A percentile compares a stretch with the other conserved stretches of the same genome.
Conservation (phyloP, 30 jellyfish, hydroid and myxozoan genomes). For the Chironex yamaguchii region DNA sequence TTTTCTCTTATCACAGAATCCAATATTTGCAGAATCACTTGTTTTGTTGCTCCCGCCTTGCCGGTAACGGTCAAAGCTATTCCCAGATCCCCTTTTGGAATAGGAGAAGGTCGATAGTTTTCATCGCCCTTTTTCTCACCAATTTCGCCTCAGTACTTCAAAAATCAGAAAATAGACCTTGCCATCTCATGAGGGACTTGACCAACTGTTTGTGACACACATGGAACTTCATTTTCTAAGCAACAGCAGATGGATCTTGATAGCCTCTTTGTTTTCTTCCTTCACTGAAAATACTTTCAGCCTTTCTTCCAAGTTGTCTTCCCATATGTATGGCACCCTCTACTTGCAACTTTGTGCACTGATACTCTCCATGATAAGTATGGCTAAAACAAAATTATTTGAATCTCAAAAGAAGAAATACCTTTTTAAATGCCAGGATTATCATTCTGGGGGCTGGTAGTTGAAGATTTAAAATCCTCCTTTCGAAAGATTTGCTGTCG, state of each 20-base stretch:
- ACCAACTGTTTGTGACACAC: slow-evolving; percentile 45
- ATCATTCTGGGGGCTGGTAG: not conserved
- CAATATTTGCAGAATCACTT: too few species aligned
- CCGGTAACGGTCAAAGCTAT: slow-evolving; percentile 33
- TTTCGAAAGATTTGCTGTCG: not conserved
- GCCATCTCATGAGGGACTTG: slow-evolving; percentile 54
- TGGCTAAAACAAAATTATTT: not conserved
- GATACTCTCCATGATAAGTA: not conserved
- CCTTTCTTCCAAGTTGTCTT: too few species aligned
- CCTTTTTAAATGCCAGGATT: not conserved
- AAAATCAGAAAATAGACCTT: slow-evolving; percentile 7
- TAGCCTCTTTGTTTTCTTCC: slow-evolving; percentile 17
- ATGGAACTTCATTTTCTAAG: slow-evolving; percentile 12
- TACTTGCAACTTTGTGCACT: slow-evolving; percentile 9
- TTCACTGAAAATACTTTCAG: not conserved
- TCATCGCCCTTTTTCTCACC: slow-evolving; percentile 32
- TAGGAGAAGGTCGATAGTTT: slow-evolving; percentile 52
- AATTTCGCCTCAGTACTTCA: slow-evolving; percentile 48
- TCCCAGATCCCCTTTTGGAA: slow-evolving; percentile 42
- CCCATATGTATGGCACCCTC: slow-evolving; percentile 8
- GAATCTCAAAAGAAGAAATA: slow-evolving; percentile 1
- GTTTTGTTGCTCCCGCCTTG: too few species aligned
- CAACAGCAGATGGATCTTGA: slow-evolving; percentile 3
- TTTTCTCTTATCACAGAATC: slow-evolving; percentile 10
- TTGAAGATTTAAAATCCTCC: not conserved